phyloP scores from a whole-genome alignment of 92 coral and sea anemone species.

The Epizoanthus illoricatus region DNA sequence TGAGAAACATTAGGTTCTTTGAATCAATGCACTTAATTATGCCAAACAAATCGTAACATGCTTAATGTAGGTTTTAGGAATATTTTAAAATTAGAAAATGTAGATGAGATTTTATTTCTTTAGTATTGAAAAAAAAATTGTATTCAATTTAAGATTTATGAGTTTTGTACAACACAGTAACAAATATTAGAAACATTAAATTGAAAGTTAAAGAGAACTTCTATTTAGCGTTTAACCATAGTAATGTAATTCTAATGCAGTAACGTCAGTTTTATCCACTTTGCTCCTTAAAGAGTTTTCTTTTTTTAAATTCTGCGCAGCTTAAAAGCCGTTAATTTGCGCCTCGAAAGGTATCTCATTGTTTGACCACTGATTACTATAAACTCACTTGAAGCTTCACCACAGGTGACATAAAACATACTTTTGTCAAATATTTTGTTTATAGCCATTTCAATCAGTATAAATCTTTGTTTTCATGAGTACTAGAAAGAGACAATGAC shows the following conservation, averaged over 20 bases:
- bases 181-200: neutral
- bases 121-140: no score
- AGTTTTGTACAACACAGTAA: neutral
- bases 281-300: no score
- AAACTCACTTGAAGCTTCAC: neutral
- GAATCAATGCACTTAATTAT: neutral
- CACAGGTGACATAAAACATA: neutral
- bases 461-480: neutral
- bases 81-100: neutral
- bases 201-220: neutral
- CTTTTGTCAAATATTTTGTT: neutral
- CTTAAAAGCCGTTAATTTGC: neutral
- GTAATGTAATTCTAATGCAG: neutral
- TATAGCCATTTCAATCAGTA: slow-evolving; percentile 5
- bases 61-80: neutral
- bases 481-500: neutral
- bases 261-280: neutral
- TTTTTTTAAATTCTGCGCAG: neutral
- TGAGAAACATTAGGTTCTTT: no score
- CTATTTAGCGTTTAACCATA: neutral
- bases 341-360: neutral
- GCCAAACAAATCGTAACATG: neutral
- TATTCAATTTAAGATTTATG: neutral
- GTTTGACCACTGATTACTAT: neutral
- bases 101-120: neutral